Conservation (phyloP, 2,888 invertebrate species). For the Malthinus flaveolus region DNA sequence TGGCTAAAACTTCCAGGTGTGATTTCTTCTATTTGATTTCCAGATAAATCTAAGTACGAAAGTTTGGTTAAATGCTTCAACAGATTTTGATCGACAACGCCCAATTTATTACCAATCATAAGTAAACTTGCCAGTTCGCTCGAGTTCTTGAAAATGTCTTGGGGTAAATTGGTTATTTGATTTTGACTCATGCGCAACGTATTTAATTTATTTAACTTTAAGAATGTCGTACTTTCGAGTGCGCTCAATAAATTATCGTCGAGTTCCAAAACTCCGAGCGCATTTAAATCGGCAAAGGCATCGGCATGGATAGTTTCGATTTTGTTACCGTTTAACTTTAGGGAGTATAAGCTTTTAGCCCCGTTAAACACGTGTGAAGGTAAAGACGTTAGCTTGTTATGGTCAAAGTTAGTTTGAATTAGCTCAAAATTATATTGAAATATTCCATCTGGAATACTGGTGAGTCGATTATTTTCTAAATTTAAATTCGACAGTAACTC, state of each 20-base stretch:
- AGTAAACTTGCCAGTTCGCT: background rate
- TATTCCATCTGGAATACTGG: background rate
- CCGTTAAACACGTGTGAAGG: background rate
- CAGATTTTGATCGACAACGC: background rate
- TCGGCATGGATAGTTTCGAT: background rate
- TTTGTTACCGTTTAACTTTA: background rate
- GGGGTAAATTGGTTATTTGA: background rate
- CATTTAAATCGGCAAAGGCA: background rate
- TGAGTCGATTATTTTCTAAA: conserved; percentile 3
- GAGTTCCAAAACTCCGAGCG: background rate
- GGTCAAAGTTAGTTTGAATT: background rate
- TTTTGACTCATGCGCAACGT: background rate
- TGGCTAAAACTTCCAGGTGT: background rate
- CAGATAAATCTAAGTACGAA: background rate
- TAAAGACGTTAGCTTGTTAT: conserved; percentile 1
- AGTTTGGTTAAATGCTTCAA: background rate
- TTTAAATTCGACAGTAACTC: background rate
- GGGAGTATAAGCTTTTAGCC: no score
- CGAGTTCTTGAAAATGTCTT: background rate
- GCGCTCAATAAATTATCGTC: background rate
- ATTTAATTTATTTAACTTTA: background rate
- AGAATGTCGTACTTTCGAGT: background rate
- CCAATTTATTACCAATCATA: background rate
- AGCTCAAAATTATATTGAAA: conserved; percentile 4
- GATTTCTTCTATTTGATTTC: background rate